These are phyloP conservation scores for Tetrao urogallus DNA, from an alignment of 2,113 vertebrate genomes.

Conservation along the genomic window DNA sequence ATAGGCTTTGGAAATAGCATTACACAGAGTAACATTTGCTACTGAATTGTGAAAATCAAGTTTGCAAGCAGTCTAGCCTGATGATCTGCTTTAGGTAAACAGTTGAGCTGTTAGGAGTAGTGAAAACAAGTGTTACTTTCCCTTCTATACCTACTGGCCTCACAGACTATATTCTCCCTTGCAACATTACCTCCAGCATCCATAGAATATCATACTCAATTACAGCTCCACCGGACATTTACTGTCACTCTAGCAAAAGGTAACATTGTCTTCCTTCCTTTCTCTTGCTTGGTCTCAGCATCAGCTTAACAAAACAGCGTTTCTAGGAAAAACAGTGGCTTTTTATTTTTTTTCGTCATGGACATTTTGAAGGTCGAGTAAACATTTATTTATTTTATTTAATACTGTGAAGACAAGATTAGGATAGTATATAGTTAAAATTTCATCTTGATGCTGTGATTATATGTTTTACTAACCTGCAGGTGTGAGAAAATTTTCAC, in stretches of 20 bases:
- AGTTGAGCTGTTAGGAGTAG: not conserved
- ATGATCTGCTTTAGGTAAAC: not conserved
- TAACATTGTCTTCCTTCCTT: not conserved
- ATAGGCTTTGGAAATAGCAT: not conserved
- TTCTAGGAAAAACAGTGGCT: not conserved
- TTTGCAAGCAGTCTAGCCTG: not conserved
- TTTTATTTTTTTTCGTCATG: accelerated
- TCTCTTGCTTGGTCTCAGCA: not conserved
- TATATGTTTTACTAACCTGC: not conserved
- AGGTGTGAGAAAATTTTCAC: not conserved
- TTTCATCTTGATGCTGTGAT: not conserved
- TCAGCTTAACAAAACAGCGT: accelerated
- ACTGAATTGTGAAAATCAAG: not conserved
- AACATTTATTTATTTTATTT: not conserved
- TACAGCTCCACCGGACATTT: not conserved
- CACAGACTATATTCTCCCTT: not conserved
- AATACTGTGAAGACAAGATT: not conserved
- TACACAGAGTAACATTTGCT: not conserved
- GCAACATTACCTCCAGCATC: not conserved
- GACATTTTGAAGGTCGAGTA: not conserved
- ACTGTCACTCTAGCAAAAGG: not conserved
- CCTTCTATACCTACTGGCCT: not conserved
- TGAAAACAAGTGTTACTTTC: not conserved
- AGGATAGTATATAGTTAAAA: not conserved
- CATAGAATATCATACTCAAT: not conserved